phyloP scores from a whole-genome alignment of 2,113 vertebrate species.

The Nibea coibor region DNA sequence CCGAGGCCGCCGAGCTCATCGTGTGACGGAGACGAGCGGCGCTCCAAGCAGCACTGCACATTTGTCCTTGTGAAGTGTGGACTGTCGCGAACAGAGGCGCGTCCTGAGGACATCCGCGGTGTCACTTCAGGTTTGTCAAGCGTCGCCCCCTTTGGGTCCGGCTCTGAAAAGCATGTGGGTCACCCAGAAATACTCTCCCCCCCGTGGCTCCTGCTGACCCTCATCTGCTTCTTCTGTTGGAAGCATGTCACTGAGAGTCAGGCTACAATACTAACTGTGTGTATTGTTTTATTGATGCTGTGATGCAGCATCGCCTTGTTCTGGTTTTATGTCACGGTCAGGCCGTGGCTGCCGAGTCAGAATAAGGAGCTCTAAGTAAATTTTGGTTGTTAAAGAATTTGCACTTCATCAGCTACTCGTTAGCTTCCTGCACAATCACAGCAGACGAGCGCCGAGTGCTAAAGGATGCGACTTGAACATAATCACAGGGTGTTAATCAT shows the following conservation, averaged over 20 bases:
- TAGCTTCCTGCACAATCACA: constrained; percentile 49
- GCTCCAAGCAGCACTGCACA: constrained; percentile 27
- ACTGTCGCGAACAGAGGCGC: constrained; percentile 14
- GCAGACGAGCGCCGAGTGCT: constrained; percentile 51
- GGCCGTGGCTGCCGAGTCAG: constrained; percentile 15
- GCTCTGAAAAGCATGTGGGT: constrained; percentile 68
- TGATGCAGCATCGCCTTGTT: background rate
- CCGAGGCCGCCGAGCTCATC: constrained; percentile 26
- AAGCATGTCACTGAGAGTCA: constrained; percentile 5
- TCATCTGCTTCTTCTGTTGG: constrained; percentile 35
- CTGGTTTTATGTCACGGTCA: background rate
- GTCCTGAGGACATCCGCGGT: constrained; percentile 65
- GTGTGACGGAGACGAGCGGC: constrained; percentile 35
- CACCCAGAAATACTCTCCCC: constrained; percentile 67
- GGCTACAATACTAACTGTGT: background rate
- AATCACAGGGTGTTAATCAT: constrained; percentile 72
- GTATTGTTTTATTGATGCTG: too few species aligned
- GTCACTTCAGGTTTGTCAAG: constrained; percentile 76
- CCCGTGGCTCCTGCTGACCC: constrained; percentile 65
- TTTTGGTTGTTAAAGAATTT: constrained; percentile 8
- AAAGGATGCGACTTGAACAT: constrained; percentile 66
- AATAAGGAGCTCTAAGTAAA: background rate
- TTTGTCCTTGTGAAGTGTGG: constrained; percentile 65
- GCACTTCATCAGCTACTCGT: constrained; percentile 25
- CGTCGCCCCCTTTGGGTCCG: constrained; percentile 52